Evolutionary conservation across 1,140 invertebrate species (phyloP).

Genomic region (Caenorhabditis tropicalis): DNA sequence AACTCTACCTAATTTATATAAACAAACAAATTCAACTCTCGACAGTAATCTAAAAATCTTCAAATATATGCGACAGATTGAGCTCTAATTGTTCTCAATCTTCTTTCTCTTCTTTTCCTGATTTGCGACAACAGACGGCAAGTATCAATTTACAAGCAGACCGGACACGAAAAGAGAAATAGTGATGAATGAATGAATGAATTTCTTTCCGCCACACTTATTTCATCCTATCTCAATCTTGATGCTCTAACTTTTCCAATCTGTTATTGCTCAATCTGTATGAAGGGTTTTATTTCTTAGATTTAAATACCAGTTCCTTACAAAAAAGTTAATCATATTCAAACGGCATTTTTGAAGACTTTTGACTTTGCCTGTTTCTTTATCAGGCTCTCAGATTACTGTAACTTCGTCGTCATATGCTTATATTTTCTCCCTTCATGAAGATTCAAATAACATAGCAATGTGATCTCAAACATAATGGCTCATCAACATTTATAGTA

Average conservation of each 20-base stretch:
- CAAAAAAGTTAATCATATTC: background rate
- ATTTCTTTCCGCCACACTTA: constrained; percentile 10
- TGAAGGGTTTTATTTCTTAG: too few relatives aligned
- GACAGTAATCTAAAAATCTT: background rate
- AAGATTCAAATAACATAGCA: constrained; percentile 19
- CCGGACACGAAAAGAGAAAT: background rate
- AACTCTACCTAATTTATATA: too few relatives aligned
- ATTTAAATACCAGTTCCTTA: too few relatives aligned
- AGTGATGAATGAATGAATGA: constrained; percentile 25
- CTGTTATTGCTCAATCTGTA: background rate
- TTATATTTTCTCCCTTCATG: background rate
- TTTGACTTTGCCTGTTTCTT: too few relatives aligned
- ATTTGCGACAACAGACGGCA: constrained; percentile 39
- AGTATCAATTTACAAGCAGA: constrained; percentile 42
- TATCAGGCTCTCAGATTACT: constrained; percentile 5
- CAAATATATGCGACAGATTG: background rate
- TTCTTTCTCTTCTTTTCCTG: constrained; percentile 16
- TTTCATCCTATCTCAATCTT: background rate
- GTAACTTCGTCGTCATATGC: background rate
- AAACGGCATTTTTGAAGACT: background rate
- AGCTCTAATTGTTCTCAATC: background rate
- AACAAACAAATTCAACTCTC: too few relatives aligned
- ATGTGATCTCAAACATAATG: background rate
- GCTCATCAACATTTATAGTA: constrained; percentile 41
- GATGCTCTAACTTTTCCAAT: background rate